A percentile compares a stretch with the other conserved stretches of the same genome.
Evolutionary conservation across 2,797 vertebrate species (phyloP).

Genomic region (Melanotaenia parkinsoni): DNA sequence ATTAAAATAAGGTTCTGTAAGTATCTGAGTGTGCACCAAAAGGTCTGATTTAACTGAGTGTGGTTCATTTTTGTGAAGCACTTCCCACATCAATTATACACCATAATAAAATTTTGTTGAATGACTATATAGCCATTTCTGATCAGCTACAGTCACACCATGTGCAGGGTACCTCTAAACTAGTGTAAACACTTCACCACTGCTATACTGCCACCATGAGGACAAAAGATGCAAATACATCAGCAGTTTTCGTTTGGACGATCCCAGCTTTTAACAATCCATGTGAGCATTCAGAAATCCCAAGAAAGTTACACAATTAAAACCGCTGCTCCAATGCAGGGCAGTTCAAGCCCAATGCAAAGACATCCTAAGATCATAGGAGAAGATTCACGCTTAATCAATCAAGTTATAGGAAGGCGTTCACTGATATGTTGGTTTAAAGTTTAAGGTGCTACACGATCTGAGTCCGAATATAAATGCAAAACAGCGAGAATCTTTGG

Average conservation of each 20-base stretch:
- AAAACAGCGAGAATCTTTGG: conserved; percentile 1
- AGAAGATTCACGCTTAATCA: not conserved
- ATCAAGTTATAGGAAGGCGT: not conserved
- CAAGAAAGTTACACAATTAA: not conserved
- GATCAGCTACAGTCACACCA: not conserved
- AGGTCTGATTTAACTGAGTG: not conserved
- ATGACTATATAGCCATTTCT: conserved; percentile 1
- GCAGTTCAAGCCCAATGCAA: not conserved
- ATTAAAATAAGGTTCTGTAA: not conserved
- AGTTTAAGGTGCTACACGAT: too few species aligned
- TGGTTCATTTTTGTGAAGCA: conserved; percentile 7
- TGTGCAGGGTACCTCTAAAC: conserved; percentile 14
- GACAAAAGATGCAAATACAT: conserved; percentile 50
- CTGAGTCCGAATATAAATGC: not conserved
- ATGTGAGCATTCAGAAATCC: not conserved
- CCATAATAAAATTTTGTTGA: not conserved
- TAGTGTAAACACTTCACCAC: conserved; percentile 16
- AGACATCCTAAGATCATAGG: not conserved
- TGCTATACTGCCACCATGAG: conserved; percentile 61
- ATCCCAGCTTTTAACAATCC: conserved; percentile 14
- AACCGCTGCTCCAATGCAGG: not conserved
- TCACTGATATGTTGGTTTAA: not conserved
- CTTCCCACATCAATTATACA: conserved; percentile 23
- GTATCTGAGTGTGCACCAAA: conserved; percentile 37
- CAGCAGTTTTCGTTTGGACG: conserved; percentile 4